These are phyloP conservation scores for Oxyruncus cristatus DNA, from an alignment of 2,113 vertebrate species.

Conservation along the genomic window DNA sequence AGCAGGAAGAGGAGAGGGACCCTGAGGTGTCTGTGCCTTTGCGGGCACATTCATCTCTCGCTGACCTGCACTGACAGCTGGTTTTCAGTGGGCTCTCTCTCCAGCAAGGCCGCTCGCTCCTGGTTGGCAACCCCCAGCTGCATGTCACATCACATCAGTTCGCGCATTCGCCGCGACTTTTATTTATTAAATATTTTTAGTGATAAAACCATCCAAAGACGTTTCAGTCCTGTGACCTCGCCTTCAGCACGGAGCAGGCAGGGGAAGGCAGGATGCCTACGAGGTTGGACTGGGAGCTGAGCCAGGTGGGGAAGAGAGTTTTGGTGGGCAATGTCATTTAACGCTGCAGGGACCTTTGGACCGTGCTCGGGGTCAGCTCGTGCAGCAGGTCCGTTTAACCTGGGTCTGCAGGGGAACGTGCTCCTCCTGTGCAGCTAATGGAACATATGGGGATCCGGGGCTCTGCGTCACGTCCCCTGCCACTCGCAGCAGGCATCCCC, in stretches of 20 bases:
- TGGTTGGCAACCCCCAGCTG: conserved; percentile 36
- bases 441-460: not conserved
- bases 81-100: not conserved
- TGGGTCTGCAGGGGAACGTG: not conserved
- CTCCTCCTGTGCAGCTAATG: not conserved
- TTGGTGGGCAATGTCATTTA: not conserved
- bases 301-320: not conserved
- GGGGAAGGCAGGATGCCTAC: not conserved
- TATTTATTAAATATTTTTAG: not conserved
- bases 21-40: not conserved
- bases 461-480: not conserved
- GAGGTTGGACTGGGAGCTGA: not conserved
- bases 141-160: conserved; percentile 35
- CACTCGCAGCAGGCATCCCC: not conserved
- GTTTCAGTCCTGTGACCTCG: not conserved
- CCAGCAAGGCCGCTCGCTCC: not conserved
- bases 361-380: rapidly evolving
- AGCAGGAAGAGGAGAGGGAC: not conserved
- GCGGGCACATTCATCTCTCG: rapidly evolving
- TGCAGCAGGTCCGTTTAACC: not conserved
- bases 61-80: conserved; percentile 27
- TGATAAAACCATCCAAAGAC: not conserved
- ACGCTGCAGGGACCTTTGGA: rapidly evolving
- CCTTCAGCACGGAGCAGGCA: not conserved
- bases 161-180: rapidly evolving